Conservation (phyloP, 2,888 invertebrate species). For the Cantharis lateralis region DNA sequence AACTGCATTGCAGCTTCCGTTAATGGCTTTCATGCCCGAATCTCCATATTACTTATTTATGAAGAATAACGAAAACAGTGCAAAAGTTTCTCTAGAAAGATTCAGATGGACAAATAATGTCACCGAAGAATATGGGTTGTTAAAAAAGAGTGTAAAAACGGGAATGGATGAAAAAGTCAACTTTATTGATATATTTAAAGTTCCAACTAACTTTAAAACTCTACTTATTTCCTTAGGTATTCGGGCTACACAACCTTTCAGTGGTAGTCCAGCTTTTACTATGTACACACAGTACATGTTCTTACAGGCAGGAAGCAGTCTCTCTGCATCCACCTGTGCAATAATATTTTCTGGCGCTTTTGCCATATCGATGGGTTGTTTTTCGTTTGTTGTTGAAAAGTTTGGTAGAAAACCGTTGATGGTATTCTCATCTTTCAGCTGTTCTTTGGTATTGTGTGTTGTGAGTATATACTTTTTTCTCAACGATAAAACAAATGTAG, state of each 20-base stretch:
- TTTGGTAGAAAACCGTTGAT: conserved; percentile 40
- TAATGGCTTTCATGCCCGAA: conserved; percentile 63
- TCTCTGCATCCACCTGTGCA: conserved; percentile 42
- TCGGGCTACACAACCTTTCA: conserved; percentile 42
- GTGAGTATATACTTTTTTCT: conserved; percentile 42
- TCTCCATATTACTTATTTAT: conserved; percentile 44
- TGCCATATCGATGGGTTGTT: conserved; percentile 29
- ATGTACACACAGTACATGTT: conserved; percentile 45
- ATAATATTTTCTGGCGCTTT: conserved; percentile 42
- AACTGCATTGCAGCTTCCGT: background rate
- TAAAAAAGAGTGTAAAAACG: conserved; percentile 42
- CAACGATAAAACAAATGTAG: conserved; percentile 32
- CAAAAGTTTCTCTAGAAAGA: conserved; percentile 38
- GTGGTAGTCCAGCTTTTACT: conserved; percentile 40
- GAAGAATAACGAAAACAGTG: conserved; percentile 39
- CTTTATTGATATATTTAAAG: conserved; percentile 42
- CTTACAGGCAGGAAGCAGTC: conserved; percentile 40
- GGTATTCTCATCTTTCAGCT: conserved; percentile 36
- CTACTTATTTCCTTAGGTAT: conserved; percentile 42
- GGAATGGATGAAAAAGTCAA: conserved; percentile 45
- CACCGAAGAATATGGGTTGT: conserved; percentile 36
- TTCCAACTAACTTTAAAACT: conserved; percentile 42
- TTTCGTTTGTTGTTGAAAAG: conserved; percentile 37
- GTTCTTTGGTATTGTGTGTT: conserved; percentile 31
- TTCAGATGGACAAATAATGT: conserved; percentile 40